Percentiles rank a stretch among this genome's conserved stretches.
Evolutionary conservation across 2,888 invertebrate genomes (phyloP).

Genomic region (Phania funesta): DNA sequence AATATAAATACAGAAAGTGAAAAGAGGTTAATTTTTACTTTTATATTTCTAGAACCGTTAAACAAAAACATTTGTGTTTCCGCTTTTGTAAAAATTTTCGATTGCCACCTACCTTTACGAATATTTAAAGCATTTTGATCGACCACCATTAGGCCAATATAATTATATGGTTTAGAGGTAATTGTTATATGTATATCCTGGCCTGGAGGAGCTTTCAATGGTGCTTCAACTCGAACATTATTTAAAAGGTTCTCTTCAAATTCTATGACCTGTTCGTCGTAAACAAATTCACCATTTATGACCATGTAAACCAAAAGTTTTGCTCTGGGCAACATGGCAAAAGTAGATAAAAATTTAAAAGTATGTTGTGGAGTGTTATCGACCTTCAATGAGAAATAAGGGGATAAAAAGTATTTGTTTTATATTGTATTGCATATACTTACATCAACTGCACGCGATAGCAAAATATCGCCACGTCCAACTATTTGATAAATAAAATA

Average conservation of each 20-base stretch:
- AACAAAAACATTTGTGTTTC: not conserved
- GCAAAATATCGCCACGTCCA: conserved; percentile 92
- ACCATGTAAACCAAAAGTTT: conserved; percentile 91
- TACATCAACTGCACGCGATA: conserved; percentile 87
- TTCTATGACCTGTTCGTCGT: conserved; percentile 92
- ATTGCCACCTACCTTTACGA: conserved; percentile 83
- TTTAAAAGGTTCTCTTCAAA: conserved; percentile 90
- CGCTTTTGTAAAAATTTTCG: too few species aligned
- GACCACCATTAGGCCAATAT: conserved; percentile 92
- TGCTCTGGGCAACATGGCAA: conserved; percentile 92
- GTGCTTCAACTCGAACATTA: conserved; percentile 86
- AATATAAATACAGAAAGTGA: not conserved
- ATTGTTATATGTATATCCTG: conserved; percentile 90
- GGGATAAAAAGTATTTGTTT: not conserved
- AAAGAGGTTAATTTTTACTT: not conserved
- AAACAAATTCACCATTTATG: conserved; percentile 88
- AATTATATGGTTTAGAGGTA: conserved; percentile 91
- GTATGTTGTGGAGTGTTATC: conserved; percentile 74
- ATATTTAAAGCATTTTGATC: conserved; percentile 90
- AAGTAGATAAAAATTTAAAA: conserved; percentile 85
- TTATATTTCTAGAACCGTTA: not conserved
- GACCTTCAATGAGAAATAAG: conserved; percentile 71
- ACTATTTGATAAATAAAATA: conserved; percentile 90
- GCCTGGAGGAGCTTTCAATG: conserved; percentile 87
- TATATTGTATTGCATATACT: too few species aligned